Evolutionary conservation across 2,888 invertebrate species (phyloP).

Genomic region (Lycaena phlaeas): DNA sequence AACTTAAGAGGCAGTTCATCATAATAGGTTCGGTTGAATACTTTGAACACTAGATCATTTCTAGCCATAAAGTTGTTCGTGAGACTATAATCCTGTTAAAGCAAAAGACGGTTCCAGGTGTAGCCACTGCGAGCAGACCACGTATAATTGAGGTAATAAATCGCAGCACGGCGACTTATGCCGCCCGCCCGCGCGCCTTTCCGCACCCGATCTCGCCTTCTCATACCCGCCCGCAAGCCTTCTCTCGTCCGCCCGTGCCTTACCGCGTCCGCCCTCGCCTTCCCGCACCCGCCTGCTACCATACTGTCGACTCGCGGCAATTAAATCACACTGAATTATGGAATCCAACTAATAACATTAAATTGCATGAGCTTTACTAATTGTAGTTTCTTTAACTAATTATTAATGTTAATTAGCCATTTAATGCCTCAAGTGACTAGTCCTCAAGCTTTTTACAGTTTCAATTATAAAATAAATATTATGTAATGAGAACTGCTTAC

Average conservation of each 20-base stretch:
- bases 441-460: no score
- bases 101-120: conserved; percentile 39
- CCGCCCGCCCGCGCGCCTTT: conserved; percentile 30
- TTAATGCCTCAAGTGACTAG: no score
- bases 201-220: no score
- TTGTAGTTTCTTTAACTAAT: neutral
- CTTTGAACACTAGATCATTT: conserved; percentile 27
- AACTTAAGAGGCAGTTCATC: no score
- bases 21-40: no score
- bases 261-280: neutral
- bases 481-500: no score
- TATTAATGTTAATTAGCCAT: no score
- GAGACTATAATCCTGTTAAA: conserved; percentile 34
- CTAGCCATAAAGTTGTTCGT: conserved; percentile 26
- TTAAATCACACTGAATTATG: conserved; percentile 60
- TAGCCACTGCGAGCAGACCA: conserved; percentile 37
- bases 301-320: conserved; percentile 51
- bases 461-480: no score
- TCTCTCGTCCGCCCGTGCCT: conserved; percentile 42
- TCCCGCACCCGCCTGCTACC: neutral
- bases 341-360: conserved; percentile 46
- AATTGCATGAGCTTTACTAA: conserved; percentile 15
- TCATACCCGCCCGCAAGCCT: conserved; percentile 8
- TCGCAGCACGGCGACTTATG: conserved; percentile 47
- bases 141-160: conserved; percentile 66